phyloP scores from a whole-genome alignment of 2,888 invertebrate genomes.

The Lycaena phlaeas region DNA sequence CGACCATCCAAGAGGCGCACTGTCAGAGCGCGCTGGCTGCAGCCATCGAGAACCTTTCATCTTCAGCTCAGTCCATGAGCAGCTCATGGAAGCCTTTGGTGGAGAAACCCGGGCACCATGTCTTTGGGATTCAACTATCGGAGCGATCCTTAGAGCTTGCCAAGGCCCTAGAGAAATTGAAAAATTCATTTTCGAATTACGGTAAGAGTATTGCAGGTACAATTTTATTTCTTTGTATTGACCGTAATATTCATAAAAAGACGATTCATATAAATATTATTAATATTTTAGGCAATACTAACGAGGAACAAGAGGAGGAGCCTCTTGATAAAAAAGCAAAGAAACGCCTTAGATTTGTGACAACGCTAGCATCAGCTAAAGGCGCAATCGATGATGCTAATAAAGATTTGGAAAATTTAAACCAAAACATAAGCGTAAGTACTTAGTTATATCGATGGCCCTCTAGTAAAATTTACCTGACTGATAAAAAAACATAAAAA shows the following conservation, averaged over 20 bases:
- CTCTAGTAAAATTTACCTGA: too few relatives aligned
- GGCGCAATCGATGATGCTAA: constrained; percentile 24
- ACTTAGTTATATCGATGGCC: too few relatives aligned
- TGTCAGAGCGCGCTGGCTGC: constrained; percentile 50
- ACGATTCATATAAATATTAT: background rate
- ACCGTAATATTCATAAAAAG: background rate
- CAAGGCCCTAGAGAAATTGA: constrained; percentile 39
- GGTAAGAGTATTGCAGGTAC: constrained; percentile 11
- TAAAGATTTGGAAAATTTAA: constrained; percentile 22
- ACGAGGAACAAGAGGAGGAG: constrained; percentile 11
- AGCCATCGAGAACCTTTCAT: constrained; percentile 31
- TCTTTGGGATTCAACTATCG: constrained; percentile 25
- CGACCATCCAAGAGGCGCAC: constrained; percentile 41
- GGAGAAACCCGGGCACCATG: constrained; percentile 26
- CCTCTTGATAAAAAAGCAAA: constrained; percentile 15
- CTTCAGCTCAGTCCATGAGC: constrained; percentile 31
- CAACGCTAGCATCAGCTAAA: constrained; percentile 21
- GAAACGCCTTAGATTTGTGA: constrained; percentile 27
- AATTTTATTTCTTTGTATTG: background rate
- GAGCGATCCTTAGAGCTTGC: constrained; percentile 29
- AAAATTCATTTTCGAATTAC: constrained; percentile 26
- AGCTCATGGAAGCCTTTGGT: constrained; percentile 31
- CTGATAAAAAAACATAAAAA: too few relatives aligned
- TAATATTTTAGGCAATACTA: background rate
- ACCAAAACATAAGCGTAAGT: too few relatives aligned